Conservation (phyloP, 1,140 invertebrate genomes). For the Steinernema khuongi region DNA sequence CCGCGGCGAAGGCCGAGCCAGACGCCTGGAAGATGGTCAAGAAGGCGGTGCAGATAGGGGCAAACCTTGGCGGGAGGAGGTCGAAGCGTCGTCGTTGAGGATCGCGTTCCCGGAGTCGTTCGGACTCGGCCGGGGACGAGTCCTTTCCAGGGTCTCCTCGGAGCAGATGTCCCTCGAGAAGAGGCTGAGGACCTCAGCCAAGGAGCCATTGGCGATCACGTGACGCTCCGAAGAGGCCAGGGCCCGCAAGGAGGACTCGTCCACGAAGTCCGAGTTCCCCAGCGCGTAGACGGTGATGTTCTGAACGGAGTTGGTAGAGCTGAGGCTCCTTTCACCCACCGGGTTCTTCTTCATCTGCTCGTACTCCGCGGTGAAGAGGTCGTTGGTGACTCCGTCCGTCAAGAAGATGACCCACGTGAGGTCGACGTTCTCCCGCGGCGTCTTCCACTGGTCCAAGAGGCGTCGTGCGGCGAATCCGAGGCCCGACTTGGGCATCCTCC, state of each 20-base stretch:
- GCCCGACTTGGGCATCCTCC: neutral
- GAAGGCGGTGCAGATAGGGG: neutral
- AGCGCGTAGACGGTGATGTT: neutral
- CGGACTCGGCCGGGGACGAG: neutral
- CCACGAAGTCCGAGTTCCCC: neutral
- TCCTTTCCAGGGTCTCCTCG: constrained; percentile 9
- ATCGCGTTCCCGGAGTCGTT: neutral
- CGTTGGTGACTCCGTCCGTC: constrained; percentile 21
- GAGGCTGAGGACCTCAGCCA: neutral
- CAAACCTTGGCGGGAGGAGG: neutral
- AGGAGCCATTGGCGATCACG: neutral
- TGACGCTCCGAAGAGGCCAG: neutral
- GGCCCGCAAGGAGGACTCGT: neutral
- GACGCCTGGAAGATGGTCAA: neutral
- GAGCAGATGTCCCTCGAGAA: constrained; percentile 11
- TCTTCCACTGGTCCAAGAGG: constrained; percentile 14
- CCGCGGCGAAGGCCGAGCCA: constrained; percentile 15
- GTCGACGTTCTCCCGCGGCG: neutral
- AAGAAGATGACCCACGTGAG: constrained; percentile 19
- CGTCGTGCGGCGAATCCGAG: neutral
- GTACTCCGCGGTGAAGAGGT: constrained; percentile 7
- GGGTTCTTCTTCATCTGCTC: constrained; percentile 7
- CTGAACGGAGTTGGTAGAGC: neutral
- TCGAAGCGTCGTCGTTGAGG: neutral
- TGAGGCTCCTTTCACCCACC: neutral